These are phyloP conservation scores for Papilio xuthus DNA, from an alignment of 1,140 invertebrate species.

Conservation along the genomic window DNA sequence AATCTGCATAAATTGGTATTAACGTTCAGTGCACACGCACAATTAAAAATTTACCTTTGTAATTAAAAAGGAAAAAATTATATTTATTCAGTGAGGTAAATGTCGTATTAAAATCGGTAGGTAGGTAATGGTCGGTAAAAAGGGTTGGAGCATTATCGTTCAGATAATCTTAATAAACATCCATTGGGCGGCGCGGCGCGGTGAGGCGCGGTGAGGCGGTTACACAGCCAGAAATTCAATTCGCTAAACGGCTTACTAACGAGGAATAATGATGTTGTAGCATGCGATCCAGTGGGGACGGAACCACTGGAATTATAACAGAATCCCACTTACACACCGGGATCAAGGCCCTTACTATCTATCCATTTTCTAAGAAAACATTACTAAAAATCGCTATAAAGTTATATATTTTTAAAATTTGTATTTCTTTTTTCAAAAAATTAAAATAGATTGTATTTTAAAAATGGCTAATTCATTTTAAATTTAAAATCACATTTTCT, in stretches of 20 bases:
- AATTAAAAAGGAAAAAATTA: conserved; percentile 4
- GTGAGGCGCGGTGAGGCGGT: conserved; percentile 42
- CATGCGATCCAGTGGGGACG: conserved; percentile 49
- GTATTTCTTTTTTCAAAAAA: too few species aligned
- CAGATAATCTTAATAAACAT: conserved; percentile 53
- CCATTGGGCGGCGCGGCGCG: conserved; percentile 45
- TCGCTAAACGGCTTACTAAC: conserved; percentile 50
- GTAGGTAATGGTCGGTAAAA: conserved; percentile 44
- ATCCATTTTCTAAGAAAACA: background rate
- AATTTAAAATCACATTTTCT: too few species aligned
- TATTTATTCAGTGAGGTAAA: conserved; percentile 9
- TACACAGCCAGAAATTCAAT: conserved; percentile 58
- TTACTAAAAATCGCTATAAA: background rate
- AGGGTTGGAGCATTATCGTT: conserved; percentile 51
- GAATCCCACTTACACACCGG: conserved; percentile 12
- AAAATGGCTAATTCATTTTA: too few species aligned
- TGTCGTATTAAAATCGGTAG: conserved; percentile 41
- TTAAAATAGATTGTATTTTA: too few species aligned
- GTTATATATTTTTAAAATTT: background rate
- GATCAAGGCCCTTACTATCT: background rate
- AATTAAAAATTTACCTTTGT: background rate
- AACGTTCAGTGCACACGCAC: background rate
- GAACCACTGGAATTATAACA: conserved; percentile 32
- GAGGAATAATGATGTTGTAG: conserved; percentile 50
- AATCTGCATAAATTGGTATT: conserved; percentile 20